These are phyloP conservation scores for Dunckerocampus dactyliophorus DNA, from an alignment of 2,113 vertebrate genomes.

Conservation along the genomic window DNA sequence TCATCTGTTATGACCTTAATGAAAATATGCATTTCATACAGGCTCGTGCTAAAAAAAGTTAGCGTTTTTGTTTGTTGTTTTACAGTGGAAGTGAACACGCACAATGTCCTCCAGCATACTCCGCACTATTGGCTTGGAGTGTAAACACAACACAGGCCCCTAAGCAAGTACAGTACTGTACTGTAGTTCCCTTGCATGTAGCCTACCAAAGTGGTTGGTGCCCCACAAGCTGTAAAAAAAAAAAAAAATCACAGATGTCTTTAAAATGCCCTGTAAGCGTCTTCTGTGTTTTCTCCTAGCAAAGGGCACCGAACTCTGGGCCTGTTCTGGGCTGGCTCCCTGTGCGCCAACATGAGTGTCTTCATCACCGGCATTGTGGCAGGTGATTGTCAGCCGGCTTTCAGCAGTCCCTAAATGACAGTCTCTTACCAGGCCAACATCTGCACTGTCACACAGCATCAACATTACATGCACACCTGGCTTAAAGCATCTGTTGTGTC, in stretches of 20 bases:
- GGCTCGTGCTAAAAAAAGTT: too few species aligned
- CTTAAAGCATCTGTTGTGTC: conserved; percentile 7
- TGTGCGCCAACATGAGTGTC: conserved; percentile 81
- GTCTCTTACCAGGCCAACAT: conserved; percentile 56
- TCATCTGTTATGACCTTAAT: too few species aligned
- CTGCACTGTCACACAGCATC: conserved; percentile 47
- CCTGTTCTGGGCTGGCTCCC: conserved; percentile 89
- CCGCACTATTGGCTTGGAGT: too few species aligned
- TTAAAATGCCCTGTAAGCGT: not conserved
- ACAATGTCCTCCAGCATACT: too few species aligned
- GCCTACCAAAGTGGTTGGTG: too few species aligned
- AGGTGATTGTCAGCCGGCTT: conserved; percentile 68
- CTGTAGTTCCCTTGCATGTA: too few species aligned
- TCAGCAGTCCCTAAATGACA: conserved; percentile 25
- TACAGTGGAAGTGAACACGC: too few species aligned
- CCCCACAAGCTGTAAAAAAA: too few species aligned
- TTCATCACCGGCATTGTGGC: conserved; percentile 82
- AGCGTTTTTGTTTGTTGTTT: too few species aligned
- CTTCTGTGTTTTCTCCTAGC: conserved; percentile 55
- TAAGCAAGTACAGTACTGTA: too few species aligned
- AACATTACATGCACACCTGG: conserved; percentile 23
- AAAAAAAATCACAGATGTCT: not conserved
- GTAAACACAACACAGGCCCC: too few species aligned
- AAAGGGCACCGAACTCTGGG: conserved; percentile 80
- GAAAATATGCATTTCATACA: too few species aligned